Percentiles rank a stretch among this genome's conserved stretches.
phyloP scores from a whole-genome alignment of 1,140 invertebrate species.

The Sarcophaga peregrina region DNA sequence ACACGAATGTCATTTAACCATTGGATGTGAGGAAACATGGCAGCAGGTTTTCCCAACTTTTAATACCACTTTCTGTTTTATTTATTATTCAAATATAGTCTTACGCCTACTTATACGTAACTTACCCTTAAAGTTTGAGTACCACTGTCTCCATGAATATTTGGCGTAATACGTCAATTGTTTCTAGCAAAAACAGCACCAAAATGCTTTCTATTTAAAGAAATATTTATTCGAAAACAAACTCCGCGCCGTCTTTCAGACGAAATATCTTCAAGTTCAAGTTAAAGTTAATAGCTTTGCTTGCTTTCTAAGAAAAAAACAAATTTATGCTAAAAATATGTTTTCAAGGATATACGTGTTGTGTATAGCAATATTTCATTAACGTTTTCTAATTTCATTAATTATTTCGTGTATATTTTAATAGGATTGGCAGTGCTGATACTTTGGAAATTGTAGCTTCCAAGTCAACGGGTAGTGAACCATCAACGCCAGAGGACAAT shows the following conservation, averaged over 20 bases:
- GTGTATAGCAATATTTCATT: no score
- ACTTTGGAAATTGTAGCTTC: conserved; percentile 64
- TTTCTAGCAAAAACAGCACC: background rate
- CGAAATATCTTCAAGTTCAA: conserved; percentile 16
- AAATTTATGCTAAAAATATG: background rate
- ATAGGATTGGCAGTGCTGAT: conserved; percentile 63
- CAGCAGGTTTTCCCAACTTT: no score
- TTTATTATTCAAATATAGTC: no score
- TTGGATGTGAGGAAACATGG: no score
- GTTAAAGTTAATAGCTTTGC: background rate
- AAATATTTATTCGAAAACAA: background rate
- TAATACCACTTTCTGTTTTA: no score
- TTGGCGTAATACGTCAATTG: background rate
- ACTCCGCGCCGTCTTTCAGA: background rate
- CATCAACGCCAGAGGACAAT: conserved; percentile 75
- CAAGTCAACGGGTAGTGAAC: conserved; percentile 61
- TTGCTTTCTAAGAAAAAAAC: background rate
- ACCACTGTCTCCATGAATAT: background rate
- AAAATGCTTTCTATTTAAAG: background rate
- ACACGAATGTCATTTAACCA: background rate
- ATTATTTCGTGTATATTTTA: background rate
- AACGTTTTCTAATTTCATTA: background rate
- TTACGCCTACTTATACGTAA: no score
- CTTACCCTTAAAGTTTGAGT: background rate
- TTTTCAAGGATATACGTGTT: no score